These are phyloP conservation scores for Anguilla anguilla DNA, from an alignment of 2,797 vertebrate genomes.

Conservation along the genomic window DNA sequence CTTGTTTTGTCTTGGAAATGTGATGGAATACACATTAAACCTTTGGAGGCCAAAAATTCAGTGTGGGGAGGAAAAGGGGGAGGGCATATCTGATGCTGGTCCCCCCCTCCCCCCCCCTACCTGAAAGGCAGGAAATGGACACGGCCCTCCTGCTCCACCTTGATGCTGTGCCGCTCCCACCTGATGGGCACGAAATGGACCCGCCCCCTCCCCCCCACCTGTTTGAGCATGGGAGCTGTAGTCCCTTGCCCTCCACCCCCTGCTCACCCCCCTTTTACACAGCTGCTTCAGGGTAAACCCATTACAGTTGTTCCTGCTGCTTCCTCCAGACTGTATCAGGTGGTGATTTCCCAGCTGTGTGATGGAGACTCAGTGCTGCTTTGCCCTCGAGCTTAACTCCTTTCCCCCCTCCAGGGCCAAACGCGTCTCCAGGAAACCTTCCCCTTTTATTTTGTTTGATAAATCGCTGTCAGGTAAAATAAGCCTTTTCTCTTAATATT, in stretches of 20 bases:
- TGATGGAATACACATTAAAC: constrained; percentile 46
- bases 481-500: background rate
- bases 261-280: constrained; percentile 17
- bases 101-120: constrained; percentile 37
- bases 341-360: constrained; percentile 28
- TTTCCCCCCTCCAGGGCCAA: background rate
- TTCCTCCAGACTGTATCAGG: constrained; percentile 23
- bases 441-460: background rate
- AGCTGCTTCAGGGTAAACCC: constrained; percentile 17
- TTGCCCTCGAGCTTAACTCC: constrained; percentile 18
- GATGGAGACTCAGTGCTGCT: constrained; percentile 50
- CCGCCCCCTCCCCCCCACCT: constrained; percentile 27
- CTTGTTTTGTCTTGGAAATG: constrained; percentile 41
- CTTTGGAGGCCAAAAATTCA: constrained; percentile 37
- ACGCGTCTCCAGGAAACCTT: background rate
- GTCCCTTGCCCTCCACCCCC: background rate
- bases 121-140: constrained; percentile 46
- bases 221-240: background rate
- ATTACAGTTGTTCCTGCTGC: constrained; percentile 32
- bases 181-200: constrained; percentile 45
- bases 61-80: constrained; percentile 31
- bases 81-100: constrained; percentile 24
- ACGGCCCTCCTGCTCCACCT: background rate
- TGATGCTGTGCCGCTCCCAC: constrained; percentile 10
- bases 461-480: background rate